Base-by-base conservation (phyloP, 2,113 vertebrate genomes). In the Heliornis fulica region DNA sequence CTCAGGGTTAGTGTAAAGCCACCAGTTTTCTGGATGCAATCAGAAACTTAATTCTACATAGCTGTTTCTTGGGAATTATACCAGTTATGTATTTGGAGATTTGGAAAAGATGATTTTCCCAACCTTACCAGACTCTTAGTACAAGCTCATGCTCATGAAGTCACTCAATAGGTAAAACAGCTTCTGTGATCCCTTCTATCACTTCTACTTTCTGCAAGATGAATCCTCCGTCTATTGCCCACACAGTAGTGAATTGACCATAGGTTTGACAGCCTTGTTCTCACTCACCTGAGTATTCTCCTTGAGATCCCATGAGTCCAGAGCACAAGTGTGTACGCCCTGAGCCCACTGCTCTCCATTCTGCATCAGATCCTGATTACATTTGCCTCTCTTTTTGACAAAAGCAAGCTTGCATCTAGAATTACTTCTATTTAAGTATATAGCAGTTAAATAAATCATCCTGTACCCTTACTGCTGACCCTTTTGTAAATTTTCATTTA, bases 251-350 rank as follows among this genome's bases (percentile, higher is more conserved):
- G 50, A 86, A 59, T 8, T 31, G 16, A 10, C 16, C 9, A 40
- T 14, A 16, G 10, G 15, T 28, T 23, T 18, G 25, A 38, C 29
- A 86, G 10, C 10, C 26, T 34, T 23, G 8, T 53, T 79, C n/a
- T 64, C 2, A 0, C 2, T 13, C 4, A 41, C 14, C 15, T 61
- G 18, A 4, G 11, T 25, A 8, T 69, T 86, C 15, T 12, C 3
- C 11, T n/a, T 43, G 7, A 23, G 23, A 43, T 32, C 17, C 17
- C 46, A 32, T 2, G 8, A 7, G 10, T 32, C 32, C 2, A 4
- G 22, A 40, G 5, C 22, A 80, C 31, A 78, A 4, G 1, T 9
- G 11, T 3, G 1, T 41, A 53, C 16, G 23, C 13, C 26, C 48
- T 31, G 6, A 20, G 64, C 8, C 7, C 14, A 25, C 16, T 57